These are phyloP conservation scores for Leptodactylus fuscus DNA, from an alignment of 2,113 vertebrate species.

Conservation along the genomic window DNA sequence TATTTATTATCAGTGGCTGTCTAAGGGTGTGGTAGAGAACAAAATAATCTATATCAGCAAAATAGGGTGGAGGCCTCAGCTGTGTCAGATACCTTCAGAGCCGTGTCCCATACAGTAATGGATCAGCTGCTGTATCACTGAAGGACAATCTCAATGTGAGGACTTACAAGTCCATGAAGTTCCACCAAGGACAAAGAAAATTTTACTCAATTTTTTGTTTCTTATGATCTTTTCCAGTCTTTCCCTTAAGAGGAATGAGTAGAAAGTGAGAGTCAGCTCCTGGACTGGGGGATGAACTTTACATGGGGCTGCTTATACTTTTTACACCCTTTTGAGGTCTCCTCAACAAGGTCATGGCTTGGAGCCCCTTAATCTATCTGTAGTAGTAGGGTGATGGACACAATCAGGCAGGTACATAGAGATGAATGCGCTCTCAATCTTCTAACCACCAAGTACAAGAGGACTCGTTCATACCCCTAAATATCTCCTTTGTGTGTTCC, in stretches of 20 bases:
- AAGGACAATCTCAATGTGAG: neutral
- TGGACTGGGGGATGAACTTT: too few species aligned
- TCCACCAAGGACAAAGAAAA: neutral
- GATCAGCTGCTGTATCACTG: neutral
- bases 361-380: too few species aligned
- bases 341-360: too few species aligned
- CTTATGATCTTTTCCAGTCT: neutral
- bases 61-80: neutral
- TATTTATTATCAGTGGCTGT: neutral
- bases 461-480: neutral
- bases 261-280: too few species aligned
- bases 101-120: neutral
- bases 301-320: too few species aligned
- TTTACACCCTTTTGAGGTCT: too few species aligned
- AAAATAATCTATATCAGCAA: constrained; percentile 22
- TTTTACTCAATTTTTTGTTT: neutral
- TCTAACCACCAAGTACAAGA: neutral
- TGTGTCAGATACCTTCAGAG: neutral
- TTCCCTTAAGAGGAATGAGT: neutral
- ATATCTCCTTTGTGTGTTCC: too few species aligned
- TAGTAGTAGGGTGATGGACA: too few species aligned
- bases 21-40: constrained; percentile 11
- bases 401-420: too few species aligned
- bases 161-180: neutral
- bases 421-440: too few species aligned